phyloP scores from a whole-genome alignment of 1,140 invertebrate species.

The Cepaea nemoralis region DNA sequence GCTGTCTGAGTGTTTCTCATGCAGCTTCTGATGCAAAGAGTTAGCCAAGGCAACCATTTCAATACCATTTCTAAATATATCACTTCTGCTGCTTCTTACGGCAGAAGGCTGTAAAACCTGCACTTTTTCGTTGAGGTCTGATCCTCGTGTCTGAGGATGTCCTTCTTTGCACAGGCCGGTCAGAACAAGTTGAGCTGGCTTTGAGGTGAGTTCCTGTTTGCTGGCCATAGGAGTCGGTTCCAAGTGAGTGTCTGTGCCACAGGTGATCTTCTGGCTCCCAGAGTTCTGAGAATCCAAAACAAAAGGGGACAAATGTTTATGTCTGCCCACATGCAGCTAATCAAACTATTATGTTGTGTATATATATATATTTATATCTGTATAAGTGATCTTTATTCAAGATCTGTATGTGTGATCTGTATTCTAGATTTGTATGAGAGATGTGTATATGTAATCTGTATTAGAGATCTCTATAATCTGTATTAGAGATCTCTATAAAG shows the following conservation, averaged over 20 bases:
- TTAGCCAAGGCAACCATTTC: background rate
- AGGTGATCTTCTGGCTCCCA: constrained; percentile 15
- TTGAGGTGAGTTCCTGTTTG: background rate
- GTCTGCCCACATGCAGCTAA: no score
- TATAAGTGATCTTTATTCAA: no score
- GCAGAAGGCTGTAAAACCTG: background rate
- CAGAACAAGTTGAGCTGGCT: background rate
- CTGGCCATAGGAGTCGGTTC: background rate
- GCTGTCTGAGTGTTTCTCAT: background rate
- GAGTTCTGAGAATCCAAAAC: background rate
- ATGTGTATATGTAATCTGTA: no score
- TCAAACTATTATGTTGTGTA: no score
- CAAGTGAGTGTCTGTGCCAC: background rate
- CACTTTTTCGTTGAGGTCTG: background rate
- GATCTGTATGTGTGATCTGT: no score
- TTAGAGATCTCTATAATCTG: no score
- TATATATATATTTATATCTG: no score
- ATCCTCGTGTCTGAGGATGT: background rate
- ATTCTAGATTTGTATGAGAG: no score
- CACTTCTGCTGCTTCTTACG: no score
- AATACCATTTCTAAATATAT: background rate
- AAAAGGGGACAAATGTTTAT: no score
- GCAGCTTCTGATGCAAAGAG: background rate
- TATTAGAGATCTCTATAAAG: no score
- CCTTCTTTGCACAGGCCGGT: background rate